Conservation (phyloP, 2,113 vertebrate species). For the Tachuris rubrigastra region DNA sequence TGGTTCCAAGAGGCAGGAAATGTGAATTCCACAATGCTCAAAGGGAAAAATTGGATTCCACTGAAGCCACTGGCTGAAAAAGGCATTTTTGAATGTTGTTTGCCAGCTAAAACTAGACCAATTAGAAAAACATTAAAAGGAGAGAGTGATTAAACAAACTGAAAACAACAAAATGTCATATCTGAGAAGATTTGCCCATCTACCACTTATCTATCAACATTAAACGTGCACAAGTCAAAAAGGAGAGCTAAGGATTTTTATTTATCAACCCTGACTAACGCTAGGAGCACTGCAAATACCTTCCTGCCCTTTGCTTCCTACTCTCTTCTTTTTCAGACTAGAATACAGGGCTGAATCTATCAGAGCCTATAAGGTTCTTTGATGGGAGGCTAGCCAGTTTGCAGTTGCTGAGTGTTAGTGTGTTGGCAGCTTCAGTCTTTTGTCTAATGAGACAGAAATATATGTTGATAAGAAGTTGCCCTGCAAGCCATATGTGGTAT, state of each 20-base stretch:
- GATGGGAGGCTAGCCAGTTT: background rate
- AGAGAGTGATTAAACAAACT: background rate
- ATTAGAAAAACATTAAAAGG: background rate
- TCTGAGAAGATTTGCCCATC: background rate
- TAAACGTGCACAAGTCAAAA: background rate
- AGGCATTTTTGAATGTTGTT: background rate
- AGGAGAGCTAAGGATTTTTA: background rate
- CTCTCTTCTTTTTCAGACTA: background rate
- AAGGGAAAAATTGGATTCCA: background rate
- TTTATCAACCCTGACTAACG: background rate
- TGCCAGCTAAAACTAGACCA: background rate
- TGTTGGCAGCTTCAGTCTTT: background rate
- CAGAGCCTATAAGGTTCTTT: background rate
- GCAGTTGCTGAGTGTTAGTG: background rate
- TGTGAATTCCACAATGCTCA: background rate
- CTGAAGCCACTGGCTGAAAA: background rate
- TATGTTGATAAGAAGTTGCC: background rate
- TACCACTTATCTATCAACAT: background rate
- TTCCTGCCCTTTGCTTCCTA: background rate
- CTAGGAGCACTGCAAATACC: background rate
- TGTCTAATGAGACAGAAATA: background rate
- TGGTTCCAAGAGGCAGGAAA: background rate
- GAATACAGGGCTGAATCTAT: background rate
- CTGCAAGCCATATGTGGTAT: background rate
- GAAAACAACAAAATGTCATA: background rate